A percentile compares a stretch with the other conserved stretches of the same genome.
Conservation (phyloP, 2,797 vertebrate species). For the Coregonus ussuriensis region DNA sequence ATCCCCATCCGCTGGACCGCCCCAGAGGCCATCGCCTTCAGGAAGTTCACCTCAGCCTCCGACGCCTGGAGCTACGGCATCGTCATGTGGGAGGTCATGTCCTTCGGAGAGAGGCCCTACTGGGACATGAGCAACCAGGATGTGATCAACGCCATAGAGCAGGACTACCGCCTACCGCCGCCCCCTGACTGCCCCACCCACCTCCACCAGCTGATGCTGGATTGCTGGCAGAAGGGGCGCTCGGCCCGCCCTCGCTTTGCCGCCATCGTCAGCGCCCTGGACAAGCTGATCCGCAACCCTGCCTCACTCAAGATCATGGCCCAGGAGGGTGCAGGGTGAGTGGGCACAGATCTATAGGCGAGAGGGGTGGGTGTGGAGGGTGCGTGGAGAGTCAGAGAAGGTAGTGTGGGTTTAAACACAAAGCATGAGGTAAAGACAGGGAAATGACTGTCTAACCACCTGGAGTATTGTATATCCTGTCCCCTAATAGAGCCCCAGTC, state of each 20-base stretch:
- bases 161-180: slow-evolving; percentile 88
- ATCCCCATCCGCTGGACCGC: slow-evolving; percentile 95
- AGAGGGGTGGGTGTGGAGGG: slow-evolving; percentile 11
- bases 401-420: slow-evolving; percentile 2
- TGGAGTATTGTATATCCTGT: not conserved
- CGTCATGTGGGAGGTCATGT: slow-evolving; percentile 97
- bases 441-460: not conserved
- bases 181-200: slow-evolving; percentile 87
- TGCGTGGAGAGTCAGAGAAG: not conserved
- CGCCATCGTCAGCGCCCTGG: slow-evolving; percentile 87
- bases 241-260: slow-evolving; percentile 85
- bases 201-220: slow-evolving; percentile 88
- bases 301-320: slow-evolving; percentile 85
- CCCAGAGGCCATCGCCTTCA: slow-evolving; percentile 90
- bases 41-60: slow-evolving; percentile 91
- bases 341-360: slow-evolving; percentile 4
- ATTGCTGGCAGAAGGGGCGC: slow-evolving; percentile 92
- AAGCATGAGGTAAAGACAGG: slow-evolving; percentile 23
- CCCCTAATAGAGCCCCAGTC: slow-evolving; percentile 1
- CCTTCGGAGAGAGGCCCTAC: slow-evolving; percentile 90
- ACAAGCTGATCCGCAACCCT: slow-evolving; percentile 92
- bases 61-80: slow-evolving; percentile 95
- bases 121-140: slow-evolving; percentile 95
- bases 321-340: slow-evolving; percentile 85
- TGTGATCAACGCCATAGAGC: slow-evolving; percentile 90